phyloP scores from a whole-genome alignment of 2,113 vertebrate species.

The Seriola dumerili region DNA sequence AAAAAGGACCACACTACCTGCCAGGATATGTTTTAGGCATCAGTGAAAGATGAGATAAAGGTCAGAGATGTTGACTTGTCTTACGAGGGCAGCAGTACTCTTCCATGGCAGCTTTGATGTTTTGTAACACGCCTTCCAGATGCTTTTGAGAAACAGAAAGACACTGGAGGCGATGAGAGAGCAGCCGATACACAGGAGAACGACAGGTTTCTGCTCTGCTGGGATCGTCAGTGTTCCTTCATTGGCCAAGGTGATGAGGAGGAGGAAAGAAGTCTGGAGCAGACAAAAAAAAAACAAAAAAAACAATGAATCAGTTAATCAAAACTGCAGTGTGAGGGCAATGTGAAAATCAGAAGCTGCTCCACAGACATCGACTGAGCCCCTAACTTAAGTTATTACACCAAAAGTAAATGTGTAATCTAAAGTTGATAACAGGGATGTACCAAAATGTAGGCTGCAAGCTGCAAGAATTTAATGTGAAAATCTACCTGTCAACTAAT shows the following conservation, averaged over 20 bases:
- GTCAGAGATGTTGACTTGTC: neutral
- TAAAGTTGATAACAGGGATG: neutral
- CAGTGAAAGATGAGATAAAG: neutral
- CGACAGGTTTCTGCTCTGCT: slow-evolving; percentile 52
- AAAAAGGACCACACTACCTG: no score
- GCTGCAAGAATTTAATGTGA: no score
- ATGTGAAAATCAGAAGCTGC: neutral
- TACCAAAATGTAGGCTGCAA: no score
- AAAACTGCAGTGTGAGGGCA: neutral
- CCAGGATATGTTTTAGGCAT: neutral
- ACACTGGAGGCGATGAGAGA: slow-evolving; percentile 64
- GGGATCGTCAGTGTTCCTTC: slow-evolving; percentile 49
- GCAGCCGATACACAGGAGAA: slow-evolving; percentile 71
- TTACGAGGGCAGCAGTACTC: slow-evolving; percentile 58
- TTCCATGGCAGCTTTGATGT: slow-evolving; percentile 60
- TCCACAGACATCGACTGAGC: neutral
- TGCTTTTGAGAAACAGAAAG: slow-evolving; percentile 71
- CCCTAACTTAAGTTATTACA: neutral
- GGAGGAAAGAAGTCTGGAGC: slow-evolving; percentile 69
- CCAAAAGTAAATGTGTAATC: neutral
- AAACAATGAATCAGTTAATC: neutral
- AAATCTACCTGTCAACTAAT: no score
- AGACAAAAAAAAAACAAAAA: neutral
- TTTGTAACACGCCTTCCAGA: slow-evolving; percentile 78
- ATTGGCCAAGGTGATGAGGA: slow-evolving; percentile 72